These are phyloP conservation scores for Leucoraja ocellata DNA, from an alignment of 2,797 vertebrate genomes.

Conservation along the genomic window DNA sequence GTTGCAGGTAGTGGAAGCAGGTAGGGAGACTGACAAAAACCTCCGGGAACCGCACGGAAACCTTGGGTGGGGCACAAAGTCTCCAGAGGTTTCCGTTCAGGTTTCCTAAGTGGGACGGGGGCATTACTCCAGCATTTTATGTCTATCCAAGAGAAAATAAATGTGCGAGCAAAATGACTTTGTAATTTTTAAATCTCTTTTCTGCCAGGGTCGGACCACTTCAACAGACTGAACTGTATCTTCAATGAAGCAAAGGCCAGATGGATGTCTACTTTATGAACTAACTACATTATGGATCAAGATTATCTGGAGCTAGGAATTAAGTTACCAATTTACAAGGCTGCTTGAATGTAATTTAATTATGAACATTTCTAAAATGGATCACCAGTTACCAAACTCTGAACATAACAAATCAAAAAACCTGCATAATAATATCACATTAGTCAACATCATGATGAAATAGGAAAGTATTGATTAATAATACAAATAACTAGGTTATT, in stretches of 20 bases:
- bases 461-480: background rate
- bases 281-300: background rate
- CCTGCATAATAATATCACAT: background rate
- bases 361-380: background rate
- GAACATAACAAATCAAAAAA: background rate
- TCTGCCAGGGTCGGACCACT: background rate
- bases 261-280: conserved; percentile 2
- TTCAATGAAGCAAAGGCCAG: background rate
- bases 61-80: no score
- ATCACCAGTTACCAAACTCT: background rate
- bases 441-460: background rate
- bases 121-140: no score
- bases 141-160: background rate
- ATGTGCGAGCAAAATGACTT: background rate
- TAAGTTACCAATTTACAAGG: background rate
- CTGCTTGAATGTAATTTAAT: background rate
- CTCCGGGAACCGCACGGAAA: no score
- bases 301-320: background rate
- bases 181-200: background rate
- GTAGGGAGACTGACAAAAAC: no score
- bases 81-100: no score
- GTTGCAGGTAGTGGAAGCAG: no score
- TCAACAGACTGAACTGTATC: background rate
- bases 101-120: no score
- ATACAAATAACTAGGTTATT: background rate